Percentiles rank a stretch among this genome's conserved stretches.
Evolutionary conservation across 2,888 invertebrate species (phyloP).

Genomic region (Incurvaria masculella): DNA sequence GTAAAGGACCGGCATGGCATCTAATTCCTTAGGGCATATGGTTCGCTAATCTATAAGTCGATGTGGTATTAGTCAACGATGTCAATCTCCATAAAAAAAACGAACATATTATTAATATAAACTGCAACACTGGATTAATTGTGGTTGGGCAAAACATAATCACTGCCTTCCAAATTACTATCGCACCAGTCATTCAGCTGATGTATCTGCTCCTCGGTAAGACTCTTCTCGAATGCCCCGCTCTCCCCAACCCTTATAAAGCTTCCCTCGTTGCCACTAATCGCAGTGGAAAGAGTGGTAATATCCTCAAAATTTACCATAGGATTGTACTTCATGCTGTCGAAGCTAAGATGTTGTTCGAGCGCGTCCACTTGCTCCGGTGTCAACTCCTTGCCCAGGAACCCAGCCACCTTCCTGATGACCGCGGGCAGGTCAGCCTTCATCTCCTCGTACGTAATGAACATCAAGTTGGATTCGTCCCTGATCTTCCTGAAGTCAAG

Average conservation of each 20-base stretch:
- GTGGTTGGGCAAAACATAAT: neutral
- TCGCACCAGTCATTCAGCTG: constrained; percentile 45
- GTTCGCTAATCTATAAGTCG: too few relatives aligned
- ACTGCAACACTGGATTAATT: too few relatives aligned
- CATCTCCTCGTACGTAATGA: neutral
- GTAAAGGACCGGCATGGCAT: too few relatives aligned
- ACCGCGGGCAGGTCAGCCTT: constrained; percentile 41
- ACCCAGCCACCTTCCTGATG: constrained; percentile 46
- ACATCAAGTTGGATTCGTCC: neutral
- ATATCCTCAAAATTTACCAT: constrained; percentile 38
- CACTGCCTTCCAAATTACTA: constrained; percentile 6
- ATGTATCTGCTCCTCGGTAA: constrained; percentile 27
- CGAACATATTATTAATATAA: too few relatives aligned
- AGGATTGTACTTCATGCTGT: constrained; percentile 55
- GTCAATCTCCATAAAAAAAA: too few relatives aligned
- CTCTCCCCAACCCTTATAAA: constrained; percentile 48
- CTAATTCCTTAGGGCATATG: too few relatives aligned
- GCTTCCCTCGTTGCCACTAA: constrained; percentile 22
- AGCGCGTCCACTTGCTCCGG: constrained; percentile 41
- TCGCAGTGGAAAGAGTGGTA: neutral
- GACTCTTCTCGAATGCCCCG: constrained; percentile 34
- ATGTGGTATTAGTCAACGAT: too few relatives aligned
- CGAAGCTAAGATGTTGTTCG: constrained; percentile 55
- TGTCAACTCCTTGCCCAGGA: constrained; percentile 41
- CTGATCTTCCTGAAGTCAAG: neutral